Base-by-base conservation (phyloP, 2,888 invertebrate genomes). In the Oxytorus armatus region DNA sequence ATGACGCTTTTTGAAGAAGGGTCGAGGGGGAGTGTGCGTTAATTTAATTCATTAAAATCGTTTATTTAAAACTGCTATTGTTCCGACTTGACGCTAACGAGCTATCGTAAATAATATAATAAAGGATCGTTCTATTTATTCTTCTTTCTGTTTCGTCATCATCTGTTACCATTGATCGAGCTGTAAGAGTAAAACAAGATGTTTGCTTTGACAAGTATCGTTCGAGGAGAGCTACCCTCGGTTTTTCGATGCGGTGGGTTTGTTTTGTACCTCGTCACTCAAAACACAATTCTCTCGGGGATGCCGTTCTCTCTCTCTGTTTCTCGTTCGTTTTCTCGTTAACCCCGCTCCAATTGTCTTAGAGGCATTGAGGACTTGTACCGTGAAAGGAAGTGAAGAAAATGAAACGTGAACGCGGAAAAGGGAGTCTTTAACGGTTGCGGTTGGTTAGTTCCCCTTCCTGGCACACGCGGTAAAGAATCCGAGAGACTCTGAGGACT, bases 331-430 rank as follows among this genome's bases (percentile, higher is more conserved):
- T n/a, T 57, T 77, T 84, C 81, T 85, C 79, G 80, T 85, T 79
- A 83, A 81, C 69, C 81, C 70, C 55, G 77, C 72, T 72, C 8
- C 21, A 79, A 86, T 87, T 86, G 85, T 87, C 83, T 87, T 78
- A 80, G 65, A 21, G 75, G 80, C 69, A 82, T 77, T 75, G 77
- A 78, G 75, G 80, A n/a, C n/a, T 57, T 53, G 72, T 77, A n/a
- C 29, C 23, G 65, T 59, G 53, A 42, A 57, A 79, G 78, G 57
- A 77, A 77, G 77, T 73, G 77, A 77, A 82, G 82, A 55, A 78
- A 74, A 74, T 68, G 59, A 63, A 59, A 63, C 21, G 53, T 47
- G 33, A 79, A 66, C 11, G 65, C 57, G 33, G 44, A 59, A 79
- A 72, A 61, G 55, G 23, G 39, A 42, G 74, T 63, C 7, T 33